Conservation (phyloP, 2,113 vertebrate species). For the Ceratotherium simum region DNA sequence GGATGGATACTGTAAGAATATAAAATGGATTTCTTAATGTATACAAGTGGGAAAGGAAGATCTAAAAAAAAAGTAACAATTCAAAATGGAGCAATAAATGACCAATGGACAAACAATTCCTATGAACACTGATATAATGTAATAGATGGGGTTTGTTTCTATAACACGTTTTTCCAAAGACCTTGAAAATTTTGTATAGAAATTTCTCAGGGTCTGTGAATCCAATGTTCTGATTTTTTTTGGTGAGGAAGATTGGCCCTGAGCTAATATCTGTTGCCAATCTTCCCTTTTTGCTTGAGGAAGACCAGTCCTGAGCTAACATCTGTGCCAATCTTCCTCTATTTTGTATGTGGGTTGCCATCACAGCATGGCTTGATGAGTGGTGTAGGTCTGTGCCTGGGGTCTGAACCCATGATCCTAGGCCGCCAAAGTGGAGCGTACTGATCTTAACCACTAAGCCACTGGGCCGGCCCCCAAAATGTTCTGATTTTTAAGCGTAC, state of each 20-base stretch:
- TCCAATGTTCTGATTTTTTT: not conserved
- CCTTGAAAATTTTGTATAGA: not conserved
- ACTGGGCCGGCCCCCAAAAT: not conserved
- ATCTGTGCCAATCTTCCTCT: too few species aligned
- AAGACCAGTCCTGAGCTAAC: too few species aligned
- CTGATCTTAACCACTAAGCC: too few species aligned
- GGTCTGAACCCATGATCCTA: too few species aligned
- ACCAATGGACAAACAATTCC: not conserved
- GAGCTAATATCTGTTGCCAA: too few species aligned
- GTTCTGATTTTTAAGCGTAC: not conserved
- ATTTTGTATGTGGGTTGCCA: too few species aligned
- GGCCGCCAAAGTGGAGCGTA: too few species aligned
- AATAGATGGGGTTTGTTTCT: not conserved
- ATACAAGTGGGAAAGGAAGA: not conserved
- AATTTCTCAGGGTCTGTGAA: not conserved
- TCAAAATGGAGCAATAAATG: not conserved
- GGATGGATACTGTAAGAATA: not conserved
- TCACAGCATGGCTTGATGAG: too few species aligned
- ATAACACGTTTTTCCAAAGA: not conserved
- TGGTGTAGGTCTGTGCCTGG: too few species aligned
- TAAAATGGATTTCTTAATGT: constrained; percentile 2
- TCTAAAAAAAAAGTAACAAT: not conserved
- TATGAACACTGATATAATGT: not conserved
- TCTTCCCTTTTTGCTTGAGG: too few species aligned
- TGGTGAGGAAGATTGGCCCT: too few species aligned